Base-by-base conservation (phyloP, 2,113 vertebrate species). In the Onychostruthus taczanowskii region DNA sequence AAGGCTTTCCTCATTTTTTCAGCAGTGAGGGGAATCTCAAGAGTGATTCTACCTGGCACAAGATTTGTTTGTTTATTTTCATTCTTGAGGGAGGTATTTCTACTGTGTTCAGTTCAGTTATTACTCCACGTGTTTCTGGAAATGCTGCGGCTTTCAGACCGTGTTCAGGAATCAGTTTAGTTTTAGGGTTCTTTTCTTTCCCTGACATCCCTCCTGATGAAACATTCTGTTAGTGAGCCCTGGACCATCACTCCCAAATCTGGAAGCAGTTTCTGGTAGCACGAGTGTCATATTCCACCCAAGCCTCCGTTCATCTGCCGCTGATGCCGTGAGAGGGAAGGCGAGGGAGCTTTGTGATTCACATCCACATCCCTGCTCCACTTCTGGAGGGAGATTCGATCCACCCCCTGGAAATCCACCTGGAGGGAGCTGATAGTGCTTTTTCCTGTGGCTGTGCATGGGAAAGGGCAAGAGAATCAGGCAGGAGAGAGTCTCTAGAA, bases 371-470 rank as follows among this genome's bases (percentile, higher is more conserved):
- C 84, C 47, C 63, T 49, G 28, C 61, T 97, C 37, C 37, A 35
- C 26, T 37, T 66, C 47, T 69, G 68, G n/a, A 24, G 82, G 56
- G 44, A 73, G 21, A 23, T 44, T 84, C 2, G 0, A 86, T 58
- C 74, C 74, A 46, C 11, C 20, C 24, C 69, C 28, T 61, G 41
- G 47, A 90, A 91, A 46, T 30, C 20, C 56, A 12, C 66, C 10
- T 43, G 63, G 61, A 95, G 63, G 50, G 41, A 93, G 28, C 14
- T 90, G 70, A 76, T 89, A 88, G 41, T 59, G 87, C 21, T 93
- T 87, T 94, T 46, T 92, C 66, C 55, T 76, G 67, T 28, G 55
- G 72, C 5, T 94, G 15, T 64, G 39, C 46, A 24, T 2, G 24
- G 41, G 23, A 78, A 85, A 92, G 75, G 33, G 50, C 59, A 73